phyloP scores from a whole-genome alignment of 2,888 invertebrate genomes.

The Diadegma fenestrale region DNA sequence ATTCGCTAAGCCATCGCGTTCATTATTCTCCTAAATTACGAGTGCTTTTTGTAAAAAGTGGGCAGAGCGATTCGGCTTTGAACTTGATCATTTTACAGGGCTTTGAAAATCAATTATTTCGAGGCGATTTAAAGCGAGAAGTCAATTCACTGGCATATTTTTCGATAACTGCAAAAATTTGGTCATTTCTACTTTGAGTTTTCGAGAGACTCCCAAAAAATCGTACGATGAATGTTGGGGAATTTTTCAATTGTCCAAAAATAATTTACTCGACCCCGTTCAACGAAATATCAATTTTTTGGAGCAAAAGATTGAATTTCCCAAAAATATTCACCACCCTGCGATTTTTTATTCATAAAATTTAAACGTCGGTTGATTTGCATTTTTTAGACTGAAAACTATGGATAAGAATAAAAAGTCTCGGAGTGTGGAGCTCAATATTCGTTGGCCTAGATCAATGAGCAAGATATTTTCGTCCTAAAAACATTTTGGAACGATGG shows the following conservation, averaged over 20 bases:
- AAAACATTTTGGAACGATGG: background rate
- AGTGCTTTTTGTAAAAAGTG: background rate
- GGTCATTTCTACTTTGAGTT: too few species aligned
- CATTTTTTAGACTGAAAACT: background rate
- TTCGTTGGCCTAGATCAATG: background rate
- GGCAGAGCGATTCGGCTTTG: too few species aligned
- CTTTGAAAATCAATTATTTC: background rate
- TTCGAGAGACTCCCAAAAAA: too few species aligned
- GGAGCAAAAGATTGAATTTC: too few species aligned
- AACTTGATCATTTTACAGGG: too few species aligned
- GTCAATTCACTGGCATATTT: too few species aligned
- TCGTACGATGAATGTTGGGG: too few species aligned
- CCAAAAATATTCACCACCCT: too few species aligned
- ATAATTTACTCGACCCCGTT: too few species aligned
- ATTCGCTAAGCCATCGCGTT: slow-evolving; percentile 4
- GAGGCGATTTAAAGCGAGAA: background rate
- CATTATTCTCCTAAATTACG: background rate
- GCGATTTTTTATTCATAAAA: background rate
- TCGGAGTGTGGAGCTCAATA: background rate
- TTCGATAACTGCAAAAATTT: too few species aligned
- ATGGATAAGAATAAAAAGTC: background rate
- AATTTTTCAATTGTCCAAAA: too few species aligned
- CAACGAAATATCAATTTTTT: too few species aligned
- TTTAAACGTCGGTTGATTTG: background rate
- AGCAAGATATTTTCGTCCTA: background rate